Base-by-base conservation (phyloP, 2,888 invertebrate genomes). In the Ophion ventricosus region DNA sequence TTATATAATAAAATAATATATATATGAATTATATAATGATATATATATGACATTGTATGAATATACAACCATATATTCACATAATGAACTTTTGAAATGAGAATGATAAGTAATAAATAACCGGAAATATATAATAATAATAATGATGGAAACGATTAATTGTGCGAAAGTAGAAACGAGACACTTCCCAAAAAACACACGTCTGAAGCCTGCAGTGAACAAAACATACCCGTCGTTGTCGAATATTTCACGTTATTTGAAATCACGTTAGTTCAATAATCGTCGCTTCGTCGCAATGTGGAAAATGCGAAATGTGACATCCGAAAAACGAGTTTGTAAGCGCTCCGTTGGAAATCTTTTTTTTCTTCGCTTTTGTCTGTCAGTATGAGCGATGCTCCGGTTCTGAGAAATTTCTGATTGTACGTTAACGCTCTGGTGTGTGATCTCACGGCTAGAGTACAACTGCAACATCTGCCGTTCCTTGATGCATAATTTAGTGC, bases 381-480 rank as follows among this genome's bases (percentile, higher is more conserved):
- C 67, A 17, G 10, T n/a, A 23, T 49, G 77, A 83, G 66, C 40
- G 69, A 69, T 70, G 54, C 35, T 80, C n/a, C 29, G 64, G 35
- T 79, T 79, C 83, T 63, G 29, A 69, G 83, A 80, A 79, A 80
- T 75, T 79, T 64, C 57, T 64, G 40, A 43, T 59, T 26, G 20
- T 59, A 64, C 54, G 66, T 54, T 54, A 23, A 29, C 49, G 14
- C 54, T 26, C 70, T 64, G 23, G 56, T 40, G 25, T 43, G 73
- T n/a, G 25, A 49, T 54, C 75, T 26, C 63, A 14, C 69, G 29
- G 26, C 43, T n/a, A 26, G 61, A 64, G 35, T 40, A 25, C 29
- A 40, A 57, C 23, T 69, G 70, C 82, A 70, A 56, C 76, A 82
- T 78, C 78, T 78, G 67, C 73, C 82, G 69, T 78, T 75, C 64